Conservation (phyloP, 2,888 invertebrate genomes). For the Calameuta pallipes region DNA sequence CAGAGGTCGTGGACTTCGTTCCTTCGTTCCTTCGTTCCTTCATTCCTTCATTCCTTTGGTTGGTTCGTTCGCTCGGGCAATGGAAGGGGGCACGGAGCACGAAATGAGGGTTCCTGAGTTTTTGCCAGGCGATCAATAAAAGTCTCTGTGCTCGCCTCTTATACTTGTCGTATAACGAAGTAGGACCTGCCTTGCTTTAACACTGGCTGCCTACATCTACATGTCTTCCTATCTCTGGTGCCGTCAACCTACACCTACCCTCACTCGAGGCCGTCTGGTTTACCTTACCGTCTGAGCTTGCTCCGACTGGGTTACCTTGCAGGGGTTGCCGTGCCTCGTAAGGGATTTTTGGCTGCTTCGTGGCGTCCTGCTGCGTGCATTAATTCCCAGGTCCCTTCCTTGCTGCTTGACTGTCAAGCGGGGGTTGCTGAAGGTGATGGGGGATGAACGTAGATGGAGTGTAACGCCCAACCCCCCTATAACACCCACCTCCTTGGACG, state of each 20-base stretch:
- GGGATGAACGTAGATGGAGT: background rate
- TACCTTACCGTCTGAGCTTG: background rate
- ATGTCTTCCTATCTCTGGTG: background rate
- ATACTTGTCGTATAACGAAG: slow-evolving; percentile 63
- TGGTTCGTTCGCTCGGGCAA: background rate
- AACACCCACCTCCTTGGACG: background rate
- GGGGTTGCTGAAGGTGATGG: background rate
- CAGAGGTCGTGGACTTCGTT: slow-evolving; percentile 16
- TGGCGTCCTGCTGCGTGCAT: slow-evolving; percentile 62
- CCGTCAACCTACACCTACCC: background rate
- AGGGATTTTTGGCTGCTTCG: slow-evolving; percentile 49
- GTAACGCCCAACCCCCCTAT: background rate
- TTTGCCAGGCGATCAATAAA: slow-evolving; percentile 67
- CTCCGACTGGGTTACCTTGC: background rate
- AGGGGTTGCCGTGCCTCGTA: background rate
- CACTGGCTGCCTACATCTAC: background rate
- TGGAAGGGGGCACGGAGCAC: slow-evolving; percentile 61
- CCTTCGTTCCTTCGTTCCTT: background rate
- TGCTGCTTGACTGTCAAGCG: background rate
- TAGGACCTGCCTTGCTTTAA: slow-evolving; percentile 7
- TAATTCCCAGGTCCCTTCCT: slow-evolving; percentile 56
- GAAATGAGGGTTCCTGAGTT: slow-evolving; percentile 67
- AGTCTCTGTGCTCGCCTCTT: slow-evolving; percentile 64
- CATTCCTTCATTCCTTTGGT: background rate
- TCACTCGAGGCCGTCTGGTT: background rate